phyloP scores from a whole-genome alignment of 1,140 invertebrate genomes.

The Polypedilum pembai region DNA sequence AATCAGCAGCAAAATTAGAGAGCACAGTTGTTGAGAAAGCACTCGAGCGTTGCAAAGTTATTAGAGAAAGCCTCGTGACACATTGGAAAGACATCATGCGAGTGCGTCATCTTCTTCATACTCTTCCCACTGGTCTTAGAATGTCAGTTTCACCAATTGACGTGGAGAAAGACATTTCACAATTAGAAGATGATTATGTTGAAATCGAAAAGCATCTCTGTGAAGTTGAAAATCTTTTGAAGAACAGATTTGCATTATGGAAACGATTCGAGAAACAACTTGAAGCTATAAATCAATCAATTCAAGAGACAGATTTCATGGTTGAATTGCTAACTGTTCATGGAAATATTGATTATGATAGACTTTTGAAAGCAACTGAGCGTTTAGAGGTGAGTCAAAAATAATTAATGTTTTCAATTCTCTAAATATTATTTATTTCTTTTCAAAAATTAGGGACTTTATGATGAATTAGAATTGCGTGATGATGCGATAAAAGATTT shows the following conservation, averaged over 20 bases:
- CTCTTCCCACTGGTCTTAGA: slow-evolving; percentile 60
- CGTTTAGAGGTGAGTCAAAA: slow-evolving; percentile 59
- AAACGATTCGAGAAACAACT: slow-evolving; percentile 63
- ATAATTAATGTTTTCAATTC: background rate
- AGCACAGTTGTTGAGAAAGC: slow-evolving; percentile 63
- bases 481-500: slow-evolving; percentile 64
- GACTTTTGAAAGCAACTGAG: slow-evolving; percentile 69
- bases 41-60: slow-evolving; percentile 55
- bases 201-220: slow-evolving; percentile 59
- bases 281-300: slow-evolving; percentile 67
- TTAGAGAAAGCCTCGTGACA: slow-evolving; percentile 54
- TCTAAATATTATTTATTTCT: slow-evolving; percentile 32
- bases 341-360: slow-evolving; percentile 71
- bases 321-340: slow-evolving; percentile 72
- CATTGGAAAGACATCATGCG: slow-evolving; percentile 70
- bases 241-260: slow-evolving; percentile 61
- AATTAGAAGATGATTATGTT: slow-evolving; percentile 62
- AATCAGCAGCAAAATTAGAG: slow-evolving; percentile 57
- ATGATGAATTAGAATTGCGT: slow-evolving; percentile 55
- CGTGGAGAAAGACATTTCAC: slow-evolving; percentile 65
- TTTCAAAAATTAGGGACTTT: slow-evolving; percentile 49
- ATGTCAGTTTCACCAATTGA: slow-evolving; percentile 65
- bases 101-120: slow-evolving; percentile 64
- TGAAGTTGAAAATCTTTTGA: slow-evolving; percentile 55
- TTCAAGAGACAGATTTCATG: slow-evolving; percentile 76